Percentiles rank a stretch among this genome's conserved stretches.
Conservation (phyloP, 2,888 invertebrate species). For the Baronia brevicornis region DNA sequence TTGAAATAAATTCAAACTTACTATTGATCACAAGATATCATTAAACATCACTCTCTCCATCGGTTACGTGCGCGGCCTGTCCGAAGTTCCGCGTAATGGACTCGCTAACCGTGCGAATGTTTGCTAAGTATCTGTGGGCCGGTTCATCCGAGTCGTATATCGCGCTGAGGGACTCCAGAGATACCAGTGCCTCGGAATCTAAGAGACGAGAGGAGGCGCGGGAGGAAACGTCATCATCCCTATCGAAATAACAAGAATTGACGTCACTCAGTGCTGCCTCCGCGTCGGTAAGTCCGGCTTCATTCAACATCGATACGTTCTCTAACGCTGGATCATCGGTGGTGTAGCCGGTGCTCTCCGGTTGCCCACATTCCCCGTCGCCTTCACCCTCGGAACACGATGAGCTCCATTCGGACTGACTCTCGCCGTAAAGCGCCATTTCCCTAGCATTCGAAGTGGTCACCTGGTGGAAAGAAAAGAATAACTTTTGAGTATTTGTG, state of each 20-base stretch:
- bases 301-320: slow-evolving; percentile 89
- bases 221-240: slow-evolving; percentile 86
- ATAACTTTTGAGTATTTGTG: no score
- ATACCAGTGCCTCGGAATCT: slow-evolving; percentile 84
- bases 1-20: slow-evolving; percentile 1
- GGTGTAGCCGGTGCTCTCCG: slow-evolving; percentile 87
- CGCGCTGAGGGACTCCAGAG: slow-evolving; percentile 86
- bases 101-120: slow-evolving; percentile 84
- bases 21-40: slow-evolving; percentile 18
- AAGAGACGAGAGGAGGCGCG: slow-evolving; percentile 88
- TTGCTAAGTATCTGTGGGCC: slow-evolving; percentile 80
- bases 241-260: slow-evolving; percentile 86
- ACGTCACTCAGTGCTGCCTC: slow-evolving; percentile 92
- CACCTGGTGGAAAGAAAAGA: slow-evolving; percentile 33
- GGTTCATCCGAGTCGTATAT: slow-evolving; percentile 85
- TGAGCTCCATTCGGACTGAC: slow-evolving; percentile 89
- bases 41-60: slow-evolving; percentile 80
- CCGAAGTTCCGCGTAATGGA: slow-evolving; percentile 86
- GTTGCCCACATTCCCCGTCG: slow-evolving; percentile 66
- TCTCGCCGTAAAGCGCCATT: slow-evolving; percentile 74
- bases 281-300: slow-evolving; percentile 89
- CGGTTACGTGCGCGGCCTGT: slow-evolving; percentile 79
- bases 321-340: slow-evolving; percentile 91
- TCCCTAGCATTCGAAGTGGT: slow-evolving; percentile 58
- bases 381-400: slow-evolving; percentile 75